Evolutionary conservation across 2,113 vertebrate species (phyloP), one percentile per base, ranked within the genome.

Genomic region (Lonchura striata): DNA sequence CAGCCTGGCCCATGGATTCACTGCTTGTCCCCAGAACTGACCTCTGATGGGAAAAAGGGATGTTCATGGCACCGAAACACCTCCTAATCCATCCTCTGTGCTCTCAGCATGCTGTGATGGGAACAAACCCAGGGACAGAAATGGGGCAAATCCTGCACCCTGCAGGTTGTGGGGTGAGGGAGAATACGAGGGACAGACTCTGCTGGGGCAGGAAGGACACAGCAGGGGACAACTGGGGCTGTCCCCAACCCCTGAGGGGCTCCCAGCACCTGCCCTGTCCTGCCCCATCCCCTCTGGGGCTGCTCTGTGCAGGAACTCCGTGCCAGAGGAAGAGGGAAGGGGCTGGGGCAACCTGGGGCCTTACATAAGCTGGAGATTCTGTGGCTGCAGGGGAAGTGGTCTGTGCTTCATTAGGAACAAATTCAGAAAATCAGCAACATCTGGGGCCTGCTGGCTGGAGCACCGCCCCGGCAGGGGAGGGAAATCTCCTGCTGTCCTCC

Each of bases 221-320:
- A 1, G 47, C 0, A 0, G 41, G 65, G 42, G 72, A 7, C 25
- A 30, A 7, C 0, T 1, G 1, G 37, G 65, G 56, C 83, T 66
- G 70, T 50, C 41, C 69, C 78, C 50, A 63, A 13, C 4, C 28
- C 81, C 47, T 7, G 2, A 39, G 47, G 21, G 59, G 11, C 19
- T n/a, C 65, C 77, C 72, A 72, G 64, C 13, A 2, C n/a, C 50
- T 22, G 33, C 16, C 81, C 65, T 6, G 18, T 30, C 30, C 66
- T 49, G 31, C 25, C 57, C 68, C 33, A 5, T 27, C 49, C 39
- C 16, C 42, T n/a, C 18, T 11, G 28, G 15, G 42, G 20, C 1
- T 18, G 17, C 77, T 66, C 68, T 1, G 5, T 6, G 78, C 5
- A 3, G 57, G 64, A 33, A 9, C 39, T 28, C 1, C 0, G 59